Evolutionary conservation across 2,888 invertebrate genomes (phyloP), one percentile per base, ranked within the genome.

Genomic region (Stenolophus ochropezus): DNA sequence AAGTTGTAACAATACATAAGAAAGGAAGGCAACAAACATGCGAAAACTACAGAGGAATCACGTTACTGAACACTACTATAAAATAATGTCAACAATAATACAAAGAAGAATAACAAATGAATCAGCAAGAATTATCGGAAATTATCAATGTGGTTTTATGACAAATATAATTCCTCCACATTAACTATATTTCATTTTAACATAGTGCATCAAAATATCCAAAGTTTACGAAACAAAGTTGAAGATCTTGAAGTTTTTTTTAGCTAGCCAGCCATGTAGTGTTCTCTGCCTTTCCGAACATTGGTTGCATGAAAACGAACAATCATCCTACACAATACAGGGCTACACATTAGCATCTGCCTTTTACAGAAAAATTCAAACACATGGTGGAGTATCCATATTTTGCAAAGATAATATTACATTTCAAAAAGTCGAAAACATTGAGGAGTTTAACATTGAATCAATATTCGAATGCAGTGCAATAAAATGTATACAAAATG

Each of bases 371-470:
- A n/a, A n/a, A n/a, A n/a, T n/a, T n/a, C n/a, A n/a, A n/a, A n/a
- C n/a, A n/a, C n/a, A n/a, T n/a, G n/a, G n/a, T n/a, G n/a, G n/a
- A n/a, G n/a, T n/a, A n/a, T n/a, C n/a, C n/a, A n/a, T n/a, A n/a
- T n/a, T 49, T n/a, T n/a, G 49, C 49, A 49, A 49, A 49, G n/a
- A 49, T 49, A 49, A n/a, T 11, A 49, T 49, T 3, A 11, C 49
- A 6, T 49, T 49, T 49, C 11, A 5, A 49, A 11, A 49, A 49
- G 6, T 49, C 2, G 4, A 11, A 49, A n/a, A 49, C 3, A 49
- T 49, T n/a, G n/a, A n/a, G n/a, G n/a, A n/a, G 8, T 53, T 53
- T 18, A 53, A 18, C 53, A 53, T 53, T 53, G 53, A 53, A 53
- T 18, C 16, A 18, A 53, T 18, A 4, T 53, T 53, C 8, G 53